phyloP scores from a whole-genome alignment of 2,888 invertebrate genomes.

The Vannuccia rotundouncinata region DNA sequence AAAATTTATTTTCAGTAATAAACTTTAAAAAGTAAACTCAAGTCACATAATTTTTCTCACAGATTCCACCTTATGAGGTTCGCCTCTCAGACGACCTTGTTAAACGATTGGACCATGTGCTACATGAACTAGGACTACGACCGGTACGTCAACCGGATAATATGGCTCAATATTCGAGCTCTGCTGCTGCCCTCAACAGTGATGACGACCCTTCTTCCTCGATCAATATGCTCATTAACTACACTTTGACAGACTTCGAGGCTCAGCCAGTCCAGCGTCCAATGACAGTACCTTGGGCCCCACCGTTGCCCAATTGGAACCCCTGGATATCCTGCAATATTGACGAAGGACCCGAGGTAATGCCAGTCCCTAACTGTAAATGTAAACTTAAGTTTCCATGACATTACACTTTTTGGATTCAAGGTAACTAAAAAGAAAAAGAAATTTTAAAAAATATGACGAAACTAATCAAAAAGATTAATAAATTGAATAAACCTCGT shows the following conservation, averaged over 20 bases:
- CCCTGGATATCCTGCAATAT: constrained; percentile 93
- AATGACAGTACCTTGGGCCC: constrained; percentile 78
- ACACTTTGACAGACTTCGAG: constrained; percentile 61
- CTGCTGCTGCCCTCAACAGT: not conserved
- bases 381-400: no score
- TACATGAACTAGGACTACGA: constrained; percentile 32
- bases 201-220: not conserved
- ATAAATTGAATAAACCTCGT: no score
- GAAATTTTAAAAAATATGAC: no score
- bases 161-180: not conserved
- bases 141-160: constrained; percentile 31
- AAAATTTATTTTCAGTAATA: no score
- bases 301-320: constrained; percentile 92
- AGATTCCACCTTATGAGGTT: constrained; percentile 22
- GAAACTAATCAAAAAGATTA: no score
- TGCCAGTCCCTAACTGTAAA: no score
- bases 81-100: not conserved
- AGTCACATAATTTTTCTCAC: no score
- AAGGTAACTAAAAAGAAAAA: no score
- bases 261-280: constrained; percentile 64
- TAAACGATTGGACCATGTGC: constrained; percentile 6
- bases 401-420: not conserved
- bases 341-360: constrained; percentile 69
- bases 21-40: no score
- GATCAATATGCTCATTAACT: constrained; percentile 56